phyloP scores from a whole-genome alignment of 2,888 invertebrate species.

The Chirona hameri region DNA sequence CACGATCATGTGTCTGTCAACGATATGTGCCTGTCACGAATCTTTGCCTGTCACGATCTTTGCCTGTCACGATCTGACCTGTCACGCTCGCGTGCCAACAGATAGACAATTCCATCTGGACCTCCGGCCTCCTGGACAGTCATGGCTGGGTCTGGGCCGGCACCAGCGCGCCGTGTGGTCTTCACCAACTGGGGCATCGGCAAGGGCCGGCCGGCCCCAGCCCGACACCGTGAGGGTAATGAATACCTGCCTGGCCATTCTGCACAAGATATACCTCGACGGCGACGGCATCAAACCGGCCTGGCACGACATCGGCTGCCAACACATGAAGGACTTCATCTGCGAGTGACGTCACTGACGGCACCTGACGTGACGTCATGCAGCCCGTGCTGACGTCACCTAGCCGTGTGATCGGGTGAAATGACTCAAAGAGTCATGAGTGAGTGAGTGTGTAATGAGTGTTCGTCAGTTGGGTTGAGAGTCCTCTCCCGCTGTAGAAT shows the following conservation, averaged over 20 bases:
- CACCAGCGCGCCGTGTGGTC: neutral
- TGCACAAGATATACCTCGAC: conserved; percentile 37
- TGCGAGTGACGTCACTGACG: conserved; percentile 33
- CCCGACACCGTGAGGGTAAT: conserved; percentile 39
- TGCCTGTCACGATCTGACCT: too few species aligned
- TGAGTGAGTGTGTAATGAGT: too few species aligned
- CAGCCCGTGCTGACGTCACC: too few species aligned
- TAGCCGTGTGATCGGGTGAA: too few species aligned
- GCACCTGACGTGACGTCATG: too few species aligned
- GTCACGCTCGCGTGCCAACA: neutral
- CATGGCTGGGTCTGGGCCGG: conserved; percentile 5
- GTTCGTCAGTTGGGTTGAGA: too few species aligned
- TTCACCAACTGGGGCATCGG: conserved; percentile 29
- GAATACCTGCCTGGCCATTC: conserved; percentile 38
- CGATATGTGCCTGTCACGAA: too few species aligned
- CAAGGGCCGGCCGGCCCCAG: conserved; percentile 31
- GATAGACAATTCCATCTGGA: conserved; percentile 13
- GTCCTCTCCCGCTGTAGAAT: too few species aligned
- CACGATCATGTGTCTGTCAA: too few species aligned
- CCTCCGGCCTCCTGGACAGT: neutral
- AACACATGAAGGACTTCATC: conserved; percentile 37
- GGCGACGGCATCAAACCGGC: conserved; percentile 36
- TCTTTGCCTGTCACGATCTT: too few species aligned
- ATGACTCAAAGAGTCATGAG: too few species aligned
- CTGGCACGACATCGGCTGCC: conserved; percentile 39